Base-by-base conservation (phyloP, 2,113 vertebrate genomes). In the Sylvietta virens region DNA sequence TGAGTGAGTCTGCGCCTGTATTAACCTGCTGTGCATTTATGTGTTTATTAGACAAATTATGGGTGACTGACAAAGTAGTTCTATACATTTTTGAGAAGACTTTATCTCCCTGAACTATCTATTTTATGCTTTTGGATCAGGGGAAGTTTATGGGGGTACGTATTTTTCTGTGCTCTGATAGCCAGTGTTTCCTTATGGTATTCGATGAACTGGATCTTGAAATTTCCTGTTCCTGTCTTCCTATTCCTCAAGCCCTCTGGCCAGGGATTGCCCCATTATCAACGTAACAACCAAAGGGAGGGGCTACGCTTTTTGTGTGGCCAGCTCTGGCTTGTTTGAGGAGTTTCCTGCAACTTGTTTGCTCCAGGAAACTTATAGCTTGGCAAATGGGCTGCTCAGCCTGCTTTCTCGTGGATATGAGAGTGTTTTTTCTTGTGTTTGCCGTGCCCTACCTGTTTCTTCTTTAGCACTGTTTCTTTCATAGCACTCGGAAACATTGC, bases 321-420 rank as follows among this genome's bases (percentile, higher is more conserved):
- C 96, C 87, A 87, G 93, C 93, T 95, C 87, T 92, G 93, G 92
- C 95, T 96, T 95, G 94, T 97, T 86, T 26, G 72, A 90, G 92
- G 64, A 93, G 93, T 90, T 91, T 88, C 67, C 94, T 94, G 60
- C 16, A 22, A 48, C 48, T 82, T 42, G 64, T 86, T 96, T 81
- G 85, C 90, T 88, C 1, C 40, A 47, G 88, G 79, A 96, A 71
- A 51, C 69, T n/a, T 53, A 10, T 9, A 79, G 65, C 65, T 92
- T 90, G 71, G 85, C 72, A 88, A 40, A 66, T 81, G 64, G 56
- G 56, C 72, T 60, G 74, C 45, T 35, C 54, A 77, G 79, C 21
- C 54, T 45, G 26, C 70, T 58, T 70, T 22, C 64, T 76, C 28
- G 12, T 86, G 74, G 87, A 26, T 65, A 17, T 53, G 37, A 80